Conservation (phyloP, 2,797 vertebrate species). For the Vultur gryphus region DNA sequence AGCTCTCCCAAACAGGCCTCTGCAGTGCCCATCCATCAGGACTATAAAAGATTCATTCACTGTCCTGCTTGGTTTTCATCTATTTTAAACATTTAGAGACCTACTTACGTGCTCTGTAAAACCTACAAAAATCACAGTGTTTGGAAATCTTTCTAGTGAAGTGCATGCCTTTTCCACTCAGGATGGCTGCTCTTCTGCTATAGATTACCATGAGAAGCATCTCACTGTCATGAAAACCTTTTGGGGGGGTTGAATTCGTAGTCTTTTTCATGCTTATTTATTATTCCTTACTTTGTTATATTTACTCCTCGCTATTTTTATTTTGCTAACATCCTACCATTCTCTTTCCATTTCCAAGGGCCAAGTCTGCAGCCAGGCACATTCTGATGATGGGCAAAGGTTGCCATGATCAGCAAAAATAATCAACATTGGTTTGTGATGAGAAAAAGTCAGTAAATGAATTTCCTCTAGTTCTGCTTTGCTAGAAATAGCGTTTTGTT, state of each 20-base stretch:
- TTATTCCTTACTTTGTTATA: background rate
- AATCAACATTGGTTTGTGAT: background rate
- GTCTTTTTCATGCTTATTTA: background rate
- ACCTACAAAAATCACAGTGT: background rate
- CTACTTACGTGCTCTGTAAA: conserved; percentile 19
- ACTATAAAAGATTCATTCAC: conserved; percentile 57
- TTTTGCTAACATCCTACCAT: background rate
- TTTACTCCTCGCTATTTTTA: background rate
- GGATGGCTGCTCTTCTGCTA: background rate
- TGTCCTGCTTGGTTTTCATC: conserved; percentile 37
- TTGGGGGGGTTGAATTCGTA: background rate
- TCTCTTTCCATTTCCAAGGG: background rate
- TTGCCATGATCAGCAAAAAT: background rate
- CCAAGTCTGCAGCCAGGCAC: background rate
- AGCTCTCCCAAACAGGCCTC: background rate
- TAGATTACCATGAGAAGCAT: background rate
- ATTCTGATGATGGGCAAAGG: background rate
- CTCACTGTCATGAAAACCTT: background rate
- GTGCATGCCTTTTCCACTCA: background rate
- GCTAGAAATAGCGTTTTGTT: background rate
- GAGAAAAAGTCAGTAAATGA: background rate
- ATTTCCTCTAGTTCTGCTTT: background rate
- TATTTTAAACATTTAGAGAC: conserved; percentile 57
- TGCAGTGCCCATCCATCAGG: background rate
- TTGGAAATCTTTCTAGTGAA: background rate